Conservation (phyloP, 2,888 invertebrate genomes). For the Plagodis pulveraria region DNA sequence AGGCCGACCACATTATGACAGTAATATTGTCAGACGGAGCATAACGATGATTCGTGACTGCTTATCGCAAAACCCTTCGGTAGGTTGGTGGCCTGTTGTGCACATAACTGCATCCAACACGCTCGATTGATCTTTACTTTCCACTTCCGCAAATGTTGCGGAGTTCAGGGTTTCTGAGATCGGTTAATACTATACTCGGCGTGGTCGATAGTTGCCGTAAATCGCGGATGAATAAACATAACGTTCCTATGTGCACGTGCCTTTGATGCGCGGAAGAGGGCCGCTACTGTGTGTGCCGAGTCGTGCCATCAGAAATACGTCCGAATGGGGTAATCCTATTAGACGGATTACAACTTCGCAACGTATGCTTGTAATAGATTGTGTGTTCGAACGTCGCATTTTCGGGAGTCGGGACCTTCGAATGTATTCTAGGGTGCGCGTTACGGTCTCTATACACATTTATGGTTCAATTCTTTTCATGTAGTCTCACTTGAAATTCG, state of each 20-base stretch:
- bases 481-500: constrained; percentile 2
- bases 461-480: constrained; percentile 5
- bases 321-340: constrained; percentile 56
- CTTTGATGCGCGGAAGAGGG: constrained; percentile 45
- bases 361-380: constrained; percentile 33
- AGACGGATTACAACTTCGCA: constrained; percentile 50
- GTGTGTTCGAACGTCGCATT: not conserved
- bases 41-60: constrained; percentile 9
- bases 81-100: not conserved
- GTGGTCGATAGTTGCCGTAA: constrained; percentile 30
- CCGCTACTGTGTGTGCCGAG: constrained; percentile 11
- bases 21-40: constrained; percentile 3
- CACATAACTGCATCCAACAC: constrained; percentile 3
- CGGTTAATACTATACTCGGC: constrained; percentile 15
- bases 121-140: constrained; percentile 30
- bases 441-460: constrained; percentile 1
- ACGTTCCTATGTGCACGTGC: constrained; percentile 52
- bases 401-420: constrained; percentile 1
- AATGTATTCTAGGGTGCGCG: not conserved
- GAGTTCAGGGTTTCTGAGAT: constrained; percentile 46
- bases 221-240: constrained; percentile 43
- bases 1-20: constrained; percentile 20
- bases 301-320: constrained; percentile 41
- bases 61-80: constrained; percentile 1
- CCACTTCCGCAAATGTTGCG: constrained; percentile 44